Percentiles rank a stretch among this genome's conserved stretches.
phyloP scores from a whole-genome alignment of 2,113 vertebrate species.

The Gymnogyps californianus region DNA sequence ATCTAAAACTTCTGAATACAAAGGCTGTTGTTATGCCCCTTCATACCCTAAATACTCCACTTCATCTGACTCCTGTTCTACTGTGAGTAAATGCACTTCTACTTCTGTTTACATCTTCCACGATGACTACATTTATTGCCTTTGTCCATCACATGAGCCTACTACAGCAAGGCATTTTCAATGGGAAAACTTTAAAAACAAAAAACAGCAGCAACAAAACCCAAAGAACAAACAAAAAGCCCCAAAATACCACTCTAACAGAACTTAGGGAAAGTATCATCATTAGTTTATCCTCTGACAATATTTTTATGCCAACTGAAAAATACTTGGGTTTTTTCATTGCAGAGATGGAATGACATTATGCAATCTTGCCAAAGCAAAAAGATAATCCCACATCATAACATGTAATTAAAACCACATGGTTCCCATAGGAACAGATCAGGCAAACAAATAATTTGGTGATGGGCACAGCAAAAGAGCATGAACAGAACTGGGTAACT shows the following conservation, averaged over 20 bases:
- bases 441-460: constrained; percentile 11
- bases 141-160: not conserved
- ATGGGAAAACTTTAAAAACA: not conserved
- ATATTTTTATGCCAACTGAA: constrained; percentile 10
- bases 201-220: not conserved
- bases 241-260: not conserved
- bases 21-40: not conserved
- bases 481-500: not conserved
- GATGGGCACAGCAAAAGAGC: not conserved
- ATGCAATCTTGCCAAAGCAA: constrained; percentile 28
- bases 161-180: not conserved
- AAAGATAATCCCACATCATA: not conserved
- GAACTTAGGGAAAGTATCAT: not conserved
- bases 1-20: not conserved
- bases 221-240: not conserved
- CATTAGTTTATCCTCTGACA: not conserved
- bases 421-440: constrained; percentile 39
- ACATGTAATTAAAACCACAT: constrained; percentile 34
- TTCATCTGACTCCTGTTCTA: not conserved
- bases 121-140: not conserved
- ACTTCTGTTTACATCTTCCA: not conserved
- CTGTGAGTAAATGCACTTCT: not conserved
- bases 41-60: not conserved
- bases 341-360: not conserved
- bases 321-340: not conserved